phyloP scores from a whole-genome alignment of 2,113 vertebrate species.

The Pipa parva region DNA sequence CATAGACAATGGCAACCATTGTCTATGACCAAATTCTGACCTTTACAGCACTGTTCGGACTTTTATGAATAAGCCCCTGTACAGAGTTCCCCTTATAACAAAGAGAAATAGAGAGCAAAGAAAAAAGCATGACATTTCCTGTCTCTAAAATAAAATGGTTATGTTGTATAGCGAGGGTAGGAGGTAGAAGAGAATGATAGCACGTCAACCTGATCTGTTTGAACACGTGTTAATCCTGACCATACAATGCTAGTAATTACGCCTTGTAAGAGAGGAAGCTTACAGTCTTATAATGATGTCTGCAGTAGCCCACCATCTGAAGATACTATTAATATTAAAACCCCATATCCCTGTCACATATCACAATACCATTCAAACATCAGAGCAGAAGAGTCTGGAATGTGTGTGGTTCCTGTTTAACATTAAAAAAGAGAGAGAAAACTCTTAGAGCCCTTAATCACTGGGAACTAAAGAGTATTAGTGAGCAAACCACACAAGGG shows the following conservation, averaged over 20 bases:
- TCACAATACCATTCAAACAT: constrained; percentile 46
- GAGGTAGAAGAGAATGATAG: no score
- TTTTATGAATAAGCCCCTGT: no score
- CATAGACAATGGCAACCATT: no score
- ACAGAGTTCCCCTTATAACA: no score
- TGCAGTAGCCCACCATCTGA: constrained; percentile 23
- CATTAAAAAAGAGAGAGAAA: constrained; percentile 43
- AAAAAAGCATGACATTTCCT: no score
- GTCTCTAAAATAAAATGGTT: no score
- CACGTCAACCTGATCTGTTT: background rate
- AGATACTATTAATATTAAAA: constrained; percentile 41
- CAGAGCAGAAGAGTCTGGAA: constrained; percentile 56
- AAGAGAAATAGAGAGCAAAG: no score
- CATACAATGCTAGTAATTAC: constrained; percentile 27
- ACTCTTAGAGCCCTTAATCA: constrained; percentile 52
- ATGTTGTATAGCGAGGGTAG: no score
- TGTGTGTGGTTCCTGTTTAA: constrained; percentile 56
- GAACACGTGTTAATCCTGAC: constrained; percentile 30
- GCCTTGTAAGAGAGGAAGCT: constrained; percentile 17
- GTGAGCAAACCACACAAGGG: background rate
- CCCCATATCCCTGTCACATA: constrained; percentile 44
- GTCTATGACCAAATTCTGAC: no score
- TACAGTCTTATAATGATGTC: constrained; percentile 5
- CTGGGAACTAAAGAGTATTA: constrained; percentile 41
- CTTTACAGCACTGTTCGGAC: no score